Base-by-base conservation (phyloP, 2,113 vertebrate genomes). In the Holacanthus passer region DNA sequence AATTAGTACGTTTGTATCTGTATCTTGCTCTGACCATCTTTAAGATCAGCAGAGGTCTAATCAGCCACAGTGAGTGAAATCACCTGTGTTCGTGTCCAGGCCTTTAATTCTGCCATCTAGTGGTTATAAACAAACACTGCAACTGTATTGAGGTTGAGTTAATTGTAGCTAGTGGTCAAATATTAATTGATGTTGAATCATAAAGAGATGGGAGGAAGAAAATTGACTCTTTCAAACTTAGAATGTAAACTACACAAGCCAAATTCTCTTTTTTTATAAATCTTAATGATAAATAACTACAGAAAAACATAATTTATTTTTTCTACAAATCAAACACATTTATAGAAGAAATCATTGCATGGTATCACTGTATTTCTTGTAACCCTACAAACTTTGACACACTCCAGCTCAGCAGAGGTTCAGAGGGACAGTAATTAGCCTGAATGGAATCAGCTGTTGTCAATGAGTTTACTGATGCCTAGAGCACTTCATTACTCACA, bases 361-460 rank as follows among this genome's bases (percentile, higher is more conserved):
- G 4, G 6, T 19, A 9, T 58, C 55, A 8, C 53, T 56, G 53
- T 29, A 6, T 7, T 29, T 16, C 24, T 58, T 27, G 12, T 56
- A 48, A 31, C 3, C 1, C 9, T 53, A n/a, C n/a, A n/a, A 50
- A 24, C 50, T 7, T 55, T 13, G 12, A 53, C 52, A 55, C 17
- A 19, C 5, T 31, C 29, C 56, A 19, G 27, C 29, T 7, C 63
- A 66, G 63, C 64, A 66, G 37, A 29, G n/a, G 31, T 9, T 17
- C 2, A 22, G 9, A 35, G 16, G 58, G 4, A 22, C 19, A 20
- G 5, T 5, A 7, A 0, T 47, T 13, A 13, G 24, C 27, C 48
- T 48, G 48, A 67, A 10, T 47, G 17, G 43, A 67, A 32, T 67
- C 65, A 67, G 19, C 65, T 67, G 43, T 47, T 47, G 24, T 48